These are phyloP conservation scores for Halictus ligatus DNA, from an alignment of 2,888 invertebrate genomes.

Conservation along the genomic window DNA sequence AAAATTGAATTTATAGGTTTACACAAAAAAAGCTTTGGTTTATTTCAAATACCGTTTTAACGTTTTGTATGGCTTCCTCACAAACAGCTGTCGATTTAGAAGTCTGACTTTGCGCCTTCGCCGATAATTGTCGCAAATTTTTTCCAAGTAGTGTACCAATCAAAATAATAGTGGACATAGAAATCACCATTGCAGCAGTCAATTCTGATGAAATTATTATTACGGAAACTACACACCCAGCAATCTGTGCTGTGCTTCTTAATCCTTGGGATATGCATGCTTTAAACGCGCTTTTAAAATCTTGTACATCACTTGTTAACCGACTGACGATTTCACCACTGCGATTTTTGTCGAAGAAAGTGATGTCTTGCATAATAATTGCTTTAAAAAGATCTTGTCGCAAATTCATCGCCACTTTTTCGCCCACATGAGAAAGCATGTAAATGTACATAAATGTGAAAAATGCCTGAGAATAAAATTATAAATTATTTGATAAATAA, in stretches of 20 bases:
- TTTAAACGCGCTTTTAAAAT: conserved; percentile 98
- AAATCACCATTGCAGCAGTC: conserved; percentile 93
- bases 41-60: conserved; percentile 90
- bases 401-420: conserved; percentile 93
- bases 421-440: conserved; percentile 94
- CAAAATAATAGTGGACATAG: conserved; percentile 93
- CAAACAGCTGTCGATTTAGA: conserved; percentile 95
- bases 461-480: conserved; percentile 87
- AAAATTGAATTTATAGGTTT: background rate
- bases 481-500: conserved; percentile 2
- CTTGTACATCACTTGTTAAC: conserved; percentile 96
- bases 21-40: background rate
- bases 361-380: conserved; percentile 93
- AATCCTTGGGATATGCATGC: conserved; percentile 96
- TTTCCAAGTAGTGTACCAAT: conserved; percentile 94
- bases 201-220: conserved; percentile 95
- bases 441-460: conserved; percentile 97
- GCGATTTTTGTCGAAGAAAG: conserved; percentile 95
- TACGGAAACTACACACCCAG: conserved; percentile 92
- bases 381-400: conserved; percentile 93
- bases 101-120: conserved; percentile 93
- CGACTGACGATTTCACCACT: conserved; percentile 97
- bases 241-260: conserved; percentile 93
- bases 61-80: conserved; percentile 97
- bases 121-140: conserved; percentile 90